A percentile compares a stretch with the other conserved stretches of the same genome.
These are phyloP conservation scores for Arrhopalites spinosus DNA, from an alignment of 2,888 invertebrate genomes.

Conservation along the genomic window DNA sequence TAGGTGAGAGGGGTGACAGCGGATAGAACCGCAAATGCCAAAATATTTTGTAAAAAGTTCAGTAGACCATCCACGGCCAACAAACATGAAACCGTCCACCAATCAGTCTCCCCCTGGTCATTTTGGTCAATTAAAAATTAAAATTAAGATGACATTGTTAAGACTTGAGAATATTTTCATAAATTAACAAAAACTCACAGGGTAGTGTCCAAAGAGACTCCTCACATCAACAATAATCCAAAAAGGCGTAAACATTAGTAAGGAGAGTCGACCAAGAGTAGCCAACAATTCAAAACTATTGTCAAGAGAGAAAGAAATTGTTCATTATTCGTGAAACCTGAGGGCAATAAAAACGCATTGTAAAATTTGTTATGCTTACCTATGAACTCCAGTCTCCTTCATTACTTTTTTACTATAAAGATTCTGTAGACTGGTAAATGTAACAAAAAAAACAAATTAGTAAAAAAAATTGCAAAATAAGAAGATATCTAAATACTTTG, in stretches of 20 bases:
- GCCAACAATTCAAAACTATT: slow-evolving; percentile 83
- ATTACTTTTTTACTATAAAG: slow-evolving; percentile 62
- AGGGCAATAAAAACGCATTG: too few relatives aligned
- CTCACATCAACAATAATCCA: slow-evolving; percentile 77
- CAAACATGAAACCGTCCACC: slow-evolving; percentile 31
- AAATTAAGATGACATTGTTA: too few relatives aligned
- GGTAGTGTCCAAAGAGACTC: slow-evolving; percentile 65
- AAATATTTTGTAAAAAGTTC: slow-evolving; percentile 92
- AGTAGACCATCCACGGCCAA: slow-evolving; percentile 77
- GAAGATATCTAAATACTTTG: background rate
- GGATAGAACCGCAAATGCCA: slow-evolving; percentile 91
- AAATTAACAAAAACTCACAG: slow-evolving; percentile 63
- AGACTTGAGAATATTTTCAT: too few relatives aligned
- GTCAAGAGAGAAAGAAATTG: background rate
- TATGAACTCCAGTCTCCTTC: slow-evolving; percentile 86
- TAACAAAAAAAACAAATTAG: background rate
- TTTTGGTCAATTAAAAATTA: background rate
- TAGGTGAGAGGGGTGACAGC: slow-evolving; percentile 92
- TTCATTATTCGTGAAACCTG: too few relatives aligned
- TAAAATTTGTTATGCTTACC: slow-evolving; percentile 83
- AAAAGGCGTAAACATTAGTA: slow-evolving; percentile 80
- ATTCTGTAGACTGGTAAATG: slow-evolving; percentile 31
- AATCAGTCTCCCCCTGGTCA: slow-evolving; percentile 31
- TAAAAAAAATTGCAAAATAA: background rate
- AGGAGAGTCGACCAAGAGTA: slow-evolving; percentile 72